These are phyloP conservation scores for Holothuria glaberrima DNA, from an alignment of 35 echinoderm and acorn worm genomes.

Conservation along the genomic window DNA sequence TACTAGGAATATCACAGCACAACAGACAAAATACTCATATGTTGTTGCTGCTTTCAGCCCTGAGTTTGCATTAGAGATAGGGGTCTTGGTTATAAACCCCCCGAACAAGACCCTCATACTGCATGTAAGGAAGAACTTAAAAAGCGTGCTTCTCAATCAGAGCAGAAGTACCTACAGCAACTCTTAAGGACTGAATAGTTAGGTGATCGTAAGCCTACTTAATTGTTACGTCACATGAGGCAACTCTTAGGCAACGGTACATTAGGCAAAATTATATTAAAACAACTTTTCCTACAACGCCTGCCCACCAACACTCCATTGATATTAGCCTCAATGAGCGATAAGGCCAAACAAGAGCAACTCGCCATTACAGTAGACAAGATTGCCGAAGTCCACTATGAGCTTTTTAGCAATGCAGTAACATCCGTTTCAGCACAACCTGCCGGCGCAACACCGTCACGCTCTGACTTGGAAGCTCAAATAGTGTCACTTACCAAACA, in stretches of 20 bases:
- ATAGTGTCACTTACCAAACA: not conserved
- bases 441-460: not conserved
- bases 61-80: slow-evolving; percentile 14
- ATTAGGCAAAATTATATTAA: not conserved
- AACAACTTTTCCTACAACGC: slow-evolving; percentile 20
- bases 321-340: slow-evolving; percentile 5
- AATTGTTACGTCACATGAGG: not conserved
- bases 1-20: slow-evolving; percentile 39
- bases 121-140: not conserved
- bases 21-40: slow-evolving; percentile 19
- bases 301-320: not conserved
- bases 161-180: not conserved
- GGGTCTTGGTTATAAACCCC: not conserved
- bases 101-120: not conserved
- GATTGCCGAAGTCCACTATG: not conserved
- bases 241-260: not conserved
- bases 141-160: not conserved
- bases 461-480: not conserved
- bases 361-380: not conserved
- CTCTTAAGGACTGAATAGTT: not conserved
- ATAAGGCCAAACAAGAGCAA: not conserved
- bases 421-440: not conserved
- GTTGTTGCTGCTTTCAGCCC: slow-evolving; percentile 12
- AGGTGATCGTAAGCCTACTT: not conserved
- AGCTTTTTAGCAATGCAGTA: no score